Percentiles rank a stretch among this genome's conserved stretches.
phyloP scores from a whole-genome alignment of 2,113 vertebrate genomes.

The Solea senegalensis region DNA sequence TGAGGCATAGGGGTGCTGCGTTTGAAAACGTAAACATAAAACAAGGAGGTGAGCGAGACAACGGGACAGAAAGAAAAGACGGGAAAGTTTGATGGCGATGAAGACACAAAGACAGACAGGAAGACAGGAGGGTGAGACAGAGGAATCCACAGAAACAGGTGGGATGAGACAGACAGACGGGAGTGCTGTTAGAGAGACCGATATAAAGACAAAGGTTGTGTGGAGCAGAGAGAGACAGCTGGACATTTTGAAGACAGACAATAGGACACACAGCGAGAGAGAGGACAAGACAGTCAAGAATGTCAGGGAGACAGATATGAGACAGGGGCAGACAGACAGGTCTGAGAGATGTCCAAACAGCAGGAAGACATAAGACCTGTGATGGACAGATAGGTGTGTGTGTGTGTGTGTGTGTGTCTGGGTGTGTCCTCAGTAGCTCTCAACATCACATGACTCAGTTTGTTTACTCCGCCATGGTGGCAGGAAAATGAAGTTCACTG shows the following conservation, averaged over 20 bases:
- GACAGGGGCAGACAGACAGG: neutral
- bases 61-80: too few species aligned
- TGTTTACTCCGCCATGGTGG: too few species aligned
- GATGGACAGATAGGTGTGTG: too few species aligned
- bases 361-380: too few species aligned
- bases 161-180: neutral
- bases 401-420: neutral
- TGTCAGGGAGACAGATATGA: neutral
- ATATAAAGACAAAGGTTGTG: neutral
- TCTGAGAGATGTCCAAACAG: neutral
- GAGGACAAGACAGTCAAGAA: neutral
- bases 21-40: too few species aligned
- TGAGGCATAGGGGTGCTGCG: neutral
- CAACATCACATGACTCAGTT: too few species aligned
- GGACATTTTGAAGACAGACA: neutral
- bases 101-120: neutral
- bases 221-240: neutral
- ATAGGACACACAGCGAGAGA: too few species aligned
- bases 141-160: neutral
- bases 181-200: neutral
- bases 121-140: neutral
- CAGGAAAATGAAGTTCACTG: too few species aligned
- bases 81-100: too few species aligned
- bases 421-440: neutral
- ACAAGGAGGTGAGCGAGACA: too few species aligned